Conservation (phyloP, 2,113 vertebrate genomes). For the Erythrocebus patas region DNA sequence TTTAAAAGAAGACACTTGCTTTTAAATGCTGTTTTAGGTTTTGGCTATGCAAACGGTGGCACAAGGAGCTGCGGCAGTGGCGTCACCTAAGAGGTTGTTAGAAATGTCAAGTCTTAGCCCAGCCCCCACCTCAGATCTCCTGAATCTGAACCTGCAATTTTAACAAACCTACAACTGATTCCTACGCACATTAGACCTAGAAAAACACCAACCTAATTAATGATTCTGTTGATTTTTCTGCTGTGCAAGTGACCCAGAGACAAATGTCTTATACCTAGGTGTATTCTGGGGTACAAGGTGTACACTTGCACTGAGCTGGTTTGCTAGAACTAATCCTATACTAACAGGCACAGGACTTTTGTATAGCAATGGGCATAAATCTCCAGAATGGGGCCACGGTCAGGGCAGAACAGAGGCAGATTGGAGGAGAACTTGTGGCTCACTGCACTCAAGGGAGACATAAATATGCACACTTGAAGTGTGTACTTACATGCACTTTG, state of each 20-base stretch:
- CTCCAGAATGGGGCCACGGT: conserved; percentile 50
- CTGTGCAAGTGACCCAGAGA: conserved; percentile 3
- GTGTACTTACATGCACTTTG: conserved; percentile 49
- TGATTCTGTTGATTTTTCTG: conserved; percentile 17
- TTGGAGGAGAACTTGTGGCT: conserved; percentile 26
- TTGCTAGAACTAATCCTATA: neutral
- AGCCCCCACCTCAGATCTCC: neutral
- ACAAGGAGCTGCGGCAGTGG: accelerated
- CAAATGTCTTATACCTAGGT: conserved; percentile 23
- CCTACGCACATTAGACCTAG: neutral
- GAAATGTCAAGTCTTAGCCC: neutral
- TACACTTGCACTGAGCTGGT: neutral
- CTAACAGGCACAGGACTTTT: neutral
- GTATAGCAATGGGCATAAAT: conserved; percentile 33
- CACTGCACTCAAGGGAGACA: conserved; percentile 21
- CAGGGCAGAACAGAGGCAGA: conserved; percentile 43
- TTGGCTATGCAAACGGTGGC: neutral
- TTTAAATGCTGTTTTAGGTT: neutral
- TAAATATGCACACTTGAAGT: conserved; percentile 49
- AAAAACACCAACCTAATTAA: conserved; percentile 7
- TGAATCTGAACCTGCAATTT: neutral
- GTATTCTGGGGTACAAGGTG: neutral
- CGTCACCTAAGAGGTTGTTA: neutral
- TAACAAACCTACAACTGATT: neutral
- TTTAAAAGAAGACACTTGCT: neutral